These are phyloP conservation scores for Sebastiscus albofasciatus DNA, from an alignment of 2,797 vertebrate species.

Conservation along the genomic window DNA sequence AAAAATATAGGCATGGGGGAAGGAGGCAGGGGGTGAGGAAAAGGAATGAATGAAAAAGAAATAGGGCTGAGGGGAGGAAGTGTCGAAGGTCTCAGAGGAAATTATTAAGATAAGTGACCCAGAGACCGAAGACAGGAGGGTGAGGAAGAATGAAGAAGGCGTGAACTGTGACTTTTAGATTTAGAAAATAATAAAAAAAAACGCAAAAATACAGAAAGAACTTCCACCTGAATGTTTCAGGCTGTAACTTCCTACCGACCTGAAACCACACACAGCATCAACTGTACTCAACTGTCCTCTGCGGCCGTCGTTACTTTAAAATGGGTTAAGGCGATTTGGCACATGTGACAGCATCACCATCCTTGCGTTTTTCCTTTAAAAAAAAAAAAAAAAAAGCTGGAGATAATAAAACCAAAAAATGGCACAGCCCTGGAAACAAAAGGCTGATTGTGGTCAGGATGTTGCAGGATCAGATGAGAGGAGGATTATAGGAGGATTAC, in stretches of 20 bases:
- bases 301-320: not conserved
- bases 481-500: slow-evolving; percentile 16
- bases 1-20: not conserved
- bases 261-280: not conserved
- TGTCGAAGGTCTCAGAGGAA: slow-evolving; percentile 1
- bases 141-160: not conserved
- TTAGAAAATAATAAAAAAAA: not conserved
- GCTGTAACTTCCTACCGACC: not conserved
- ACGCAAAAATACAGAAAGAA: not conserved
- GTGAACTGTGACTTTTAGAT: not conserved
- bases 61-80: not conserved
- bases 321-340: not conserved
- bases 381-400: not conserved
- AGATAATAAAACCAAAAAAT: not conserved
- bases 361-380: not conserved
- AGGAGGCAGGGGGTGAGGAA: not conserved
- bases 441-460: slow-evolving; percentile 7
- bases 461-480: slow-evolving; percentile 1
- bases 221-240: not conserved
- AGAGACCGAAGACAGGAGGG: not conserved
- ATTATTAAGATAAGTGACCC: slow-evolving; percentile 18
- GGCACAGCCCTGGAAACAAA: not conserved
- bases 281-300: not conserved
- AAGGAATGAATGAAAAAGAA: not conserved
- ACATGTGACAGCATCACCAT: not conserved